Percentiles rank a stretch among this genome's conserved stretches.
phyloP scores from a whole-genome alignment of 2,888 invertebrate genomes.

The Daptonema setosum region DNA sequence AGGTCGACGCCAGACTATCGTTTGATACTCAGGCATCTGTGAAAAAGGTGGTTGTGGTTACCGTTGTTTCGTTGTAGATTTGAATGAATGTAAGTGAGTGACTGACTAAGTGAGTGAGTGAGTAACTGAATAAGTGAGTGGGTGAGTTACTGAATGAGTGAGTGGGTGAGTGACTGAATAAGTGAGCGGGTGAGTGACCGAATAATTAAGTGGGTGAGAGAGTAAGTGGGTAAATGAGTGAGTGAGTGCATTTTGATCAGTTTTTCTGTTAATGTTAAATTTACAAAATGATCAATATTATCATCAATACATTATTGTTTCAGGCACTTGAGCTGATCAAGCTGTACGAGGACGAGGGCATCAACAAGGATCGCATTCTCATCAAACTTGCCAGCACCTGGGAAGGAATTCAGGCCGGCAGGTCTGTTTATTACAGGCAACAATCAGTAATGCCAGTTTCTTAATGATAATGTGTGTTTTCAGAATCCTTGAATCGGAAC shows the following conservation, averaged over 20 bases:
- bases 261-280: too few species aligned
- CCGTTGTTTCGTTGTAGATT: too few species aligned
- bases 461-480: constrained; percentile 16
- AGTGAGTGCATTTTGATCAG: too few species aligned
- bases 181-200: too few species aligned
- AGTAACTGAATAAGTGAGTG: too few species aligned
- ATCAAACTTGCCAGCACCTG: constrained; percentile 95
- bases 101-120: too few species aligned
- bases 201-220: too few species aligned
- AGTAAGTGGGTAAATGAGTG: too few species aligned
- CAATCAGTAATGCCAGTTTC: not conserved
- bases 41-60: constrained; percentile 37
- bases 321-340: constrained; percentile 58
- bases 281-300: too few species aligned
- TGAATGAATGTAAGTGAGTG: too few species aligned
- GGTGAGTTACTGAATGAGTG: too few species aligned
- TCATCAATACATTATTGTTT: not conserved
- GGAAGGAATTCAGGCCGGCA: constrained; percentile 97
- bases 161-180: too few species aligned
- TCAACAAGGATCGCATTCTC: constrained; percentile 70
- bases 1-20: constrained; percentile 84
- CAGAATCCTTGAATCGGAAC: constrained; percentile 64
- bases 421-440: constrained; percentile 36
- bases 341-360: constrained; percentile 68
- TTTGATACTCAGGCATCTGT: constrained; percentile 80